Conservation (phyloP, 2,113 vertebrate species). For the Apistogramma diplotaenia region DNA sequence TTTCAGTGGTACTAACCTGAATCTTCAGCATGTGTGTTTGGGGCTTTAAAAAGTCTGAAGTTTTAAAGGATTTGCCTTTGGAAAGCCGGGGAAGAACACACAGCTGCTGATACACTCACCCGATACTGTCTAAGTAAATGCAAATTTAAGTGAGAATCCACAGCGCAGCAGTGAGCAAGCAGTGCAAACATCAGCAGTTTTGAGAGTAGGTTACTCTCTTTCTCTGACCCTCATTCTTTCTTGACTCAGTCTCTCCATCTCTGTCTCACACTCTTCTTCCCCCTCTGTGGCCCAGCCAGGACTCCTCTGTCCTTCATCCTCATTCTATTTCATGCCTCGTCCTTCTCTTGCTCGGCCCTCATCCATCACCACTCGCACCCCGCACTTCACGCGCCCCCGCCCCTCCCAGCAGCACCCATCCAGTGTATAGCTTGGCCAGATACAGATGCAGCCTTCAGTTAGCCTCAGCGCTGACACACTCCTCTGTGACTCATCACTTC, state of each 20-base stretch:
- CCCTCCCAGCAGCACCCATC: background rate
- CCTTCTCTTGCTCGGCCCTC: slow-evolving; percentile 66
- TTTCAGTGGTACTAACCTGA: background rate
- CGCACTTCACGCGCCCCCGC: background rate
- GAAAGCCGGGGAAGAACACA: slow-evolving; percentile 24
- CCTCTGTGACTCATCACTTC: slow-evolving; percentile 71
- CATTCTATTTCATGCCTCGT: slow-evolving; percentile 77
- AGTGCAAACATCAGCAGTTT: slow-evolving; percentile 71
- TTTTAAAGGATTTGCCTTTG: background rate
- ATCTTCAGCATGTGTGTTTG: background rate
- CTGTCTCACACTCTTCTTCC: slow-evolving; percentile 60
- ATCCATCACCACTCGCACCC: slow-evolving; percentile 68
- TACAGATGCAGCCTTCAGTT: slow-evolving; percentile 48
- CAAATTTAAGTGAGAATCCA: slow-evolving; percentile 50
- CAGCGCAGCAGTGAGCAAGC: slow-evolving; percentile 9
- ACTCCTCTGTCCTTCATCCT: slow-evolving; percentile 74
- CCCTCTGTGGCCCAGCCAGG: slow-evolving; percentile 38
- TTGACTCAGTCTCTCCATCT: slow-evolving; percentile 68
- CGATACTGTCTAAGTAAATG: slow-evolving; percentile 59
- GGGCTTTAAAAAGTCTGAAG: background rate
- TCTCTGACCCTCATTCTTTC: slow-evolving; percentile 70
- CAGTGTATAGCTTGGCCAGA: slow-evolving; percentile 29
- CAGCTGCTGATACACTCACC: slow-evolving; percentile 36
- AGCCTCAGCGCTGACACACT: slow-evolving; percentile 47
- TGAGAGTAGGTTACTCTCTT: slow-evolving; percentile 62